Conservation (phyloP, 1,140 invertebrate genomes). For the Drosophila ironensis region DNA sequence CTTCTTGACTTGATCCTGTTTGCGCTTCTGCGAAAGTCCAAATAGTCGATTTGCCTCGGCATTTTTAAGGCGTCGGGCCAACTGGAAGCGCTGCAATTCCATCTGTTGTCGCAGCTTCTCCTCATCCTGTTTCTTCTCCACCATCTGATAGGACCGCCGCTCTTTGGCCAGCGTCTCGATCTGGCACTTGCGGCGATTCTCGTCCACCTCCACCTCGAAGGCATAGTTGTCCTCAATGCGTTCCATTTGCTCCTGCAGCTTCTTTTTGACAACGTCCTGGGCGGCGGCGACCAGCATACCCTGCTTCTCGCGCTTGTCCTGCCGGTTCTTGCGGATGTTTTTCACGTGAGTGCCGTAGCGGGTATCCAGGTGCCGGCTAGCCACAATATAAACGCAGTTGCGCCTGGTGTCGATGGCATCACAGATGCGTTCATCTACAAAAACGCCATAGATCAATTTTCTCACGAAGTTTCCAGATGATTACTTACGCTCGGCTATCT, state of each 20-base stretch:
- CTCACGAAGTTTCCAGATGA: too few species aligned
- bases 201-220: conserved; percentile 9
- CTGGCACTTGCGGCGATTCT: conserved; percentile 35
- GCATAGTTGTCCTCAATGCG: conserved; percentile 1
- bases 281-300: neutral
- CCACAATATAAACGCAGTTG: conserved; percentile 43
- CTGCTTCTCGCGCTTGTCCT: neutral
- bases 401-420: conserved; percentile 51
- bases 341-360: conserved; percentile 23
- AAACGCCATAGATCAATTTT: too few species aligned
- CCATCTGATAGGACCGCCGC: conserved; percentile 38
- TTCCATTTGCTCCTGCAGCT: neutral
- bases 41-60: conserved; percentile 39
- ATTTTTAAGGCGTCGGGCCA: conserved; percentile 39
- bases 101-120: neutral
- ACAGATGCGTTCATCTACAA: conserved; percentile 45
- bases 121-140: neutral
- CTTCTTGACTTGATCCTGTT: neutral
- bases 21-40: neutral
- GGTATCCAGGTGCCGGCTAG: conserved; percentile 18
- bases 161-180: conserved; percentile 12
- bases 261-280: conserved; percentile 8
- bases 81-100: conserved; percentile 48
- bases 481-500: conserved; percentile 39
- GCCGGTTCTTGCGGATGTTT: conserved; percentile 3